These are phyloP conservation scores for Botia almorhae DNA, from an alignment of 2,797 vertebrate genomes.

Conservation along the genomic window DNA sequence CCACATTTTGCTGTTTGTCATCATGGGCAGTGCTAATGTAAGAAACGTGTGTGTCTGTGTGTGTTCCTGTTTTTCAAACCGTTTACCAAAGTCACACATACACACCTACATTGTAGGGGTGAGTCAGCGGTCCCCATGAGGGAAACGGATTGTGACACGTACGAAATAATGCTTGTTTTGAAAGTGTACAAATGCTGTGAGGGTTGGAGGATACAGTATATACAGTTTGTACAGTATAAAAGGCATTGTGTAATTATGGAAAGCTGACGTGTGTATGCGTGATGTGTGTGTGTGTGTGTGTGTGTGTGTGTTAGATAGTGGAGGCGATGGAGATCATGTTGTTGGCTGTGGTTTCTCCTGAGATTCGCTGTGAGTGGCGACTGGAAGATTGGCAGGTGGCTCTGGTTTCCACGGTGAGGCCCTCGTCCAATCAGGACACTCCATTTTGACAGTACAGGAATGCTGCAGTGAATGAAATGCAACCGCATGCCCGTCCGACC, in stretches of 20 bases:
- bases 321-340: conserved; percentile 99
- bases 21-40: conserved; percentile 92
- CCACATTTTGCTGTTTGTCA: conserved; percentile 87
- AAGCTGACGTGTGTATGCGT: neutral
- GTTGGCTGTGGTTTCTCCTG: conserved; percentile 89
- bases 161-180: no score
- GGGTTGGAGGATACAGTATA: no score
- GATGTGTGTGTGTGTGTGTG: conserved; percentile 25
- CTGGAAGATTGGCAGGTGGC: conserved; percentile 94
- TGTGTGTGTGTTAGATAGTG: conserved; percentile 76
- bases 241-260: no score
- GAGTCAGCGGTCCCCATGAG: no score
- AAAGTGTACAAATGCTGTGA: no score
- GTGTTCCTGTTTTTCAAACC: neutral
- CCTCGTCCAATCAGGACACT: conserved; percentile 15
- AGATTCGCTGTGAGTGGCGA: conserved; percentile 92
- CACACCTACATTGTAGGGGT: neutral
- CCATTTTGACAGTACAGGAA: conserved; percentile 4
- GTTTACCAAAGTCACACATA: no score
- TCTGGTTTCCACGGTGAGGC: conserved; percentile 91
- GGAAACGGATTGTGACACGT: no score
- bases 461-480: neutral
- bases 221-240: no score
- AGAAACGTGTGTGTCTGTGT: conserved; percentile 55
- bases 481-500: neutral